Conservation (phyloP, 2,888 invertebrate species). For the Archips xylosteana region DNA sequence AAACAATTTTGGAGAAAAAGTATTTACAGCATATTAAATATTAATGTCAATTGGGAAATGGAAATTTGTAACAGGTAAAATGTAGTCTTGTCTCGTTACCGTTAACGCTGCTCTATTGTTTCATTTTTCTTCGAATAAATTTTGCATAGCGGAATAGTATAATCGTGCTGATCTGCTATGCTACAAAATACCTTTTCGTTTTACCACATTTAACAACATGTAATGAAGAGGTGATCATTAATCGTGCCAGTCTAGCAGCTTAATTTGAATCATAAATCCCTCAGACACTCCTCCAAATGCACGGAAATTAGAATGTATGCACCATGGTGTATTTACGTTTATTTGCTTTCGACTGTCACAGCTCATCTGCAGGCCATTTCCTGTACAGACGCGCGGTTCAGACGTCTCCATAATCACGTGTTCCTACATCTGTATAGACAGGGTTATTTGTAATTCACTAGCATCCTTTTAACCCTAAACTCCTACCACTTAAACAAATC, state of each 20-base stretch:
- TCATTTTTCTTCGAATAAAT: background rate
- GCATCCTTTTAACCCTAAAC: no score
- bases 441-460: no score
- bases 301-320: slow-evolving; percentile 39
- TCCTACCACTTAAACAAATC: no score
- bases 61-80: background rate
- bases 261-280: background rate
- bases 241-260: background rate
- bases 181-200: no score
- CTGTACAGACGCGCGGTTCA: slow-evolving; percentile 70
- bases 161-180: no score
- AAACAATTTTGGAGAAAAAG: background rate
- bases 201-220: background rate
- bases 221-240: background rate
- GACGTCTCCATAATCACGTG: slow-evolving; percentile 49
- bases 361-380: slow-evolving; percentile 79
- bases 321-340: slow-evolving; percentile 36
- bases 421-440: background rate
- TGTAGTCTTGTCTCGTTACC: background rate
- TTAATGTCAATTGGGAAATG: background rate
- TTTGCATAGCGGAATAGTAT: background rate
- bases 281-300: slow-evolving; percentile 19
- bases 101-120: background rate
- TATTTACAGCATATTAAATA: background rate
- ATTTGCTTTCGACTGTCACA: slow-evolving; percentile 53